Evolutionary conservation across 1,140 invertebrate genomes (phyloP).

Genomic region (Eumeta japonica): DNA sequence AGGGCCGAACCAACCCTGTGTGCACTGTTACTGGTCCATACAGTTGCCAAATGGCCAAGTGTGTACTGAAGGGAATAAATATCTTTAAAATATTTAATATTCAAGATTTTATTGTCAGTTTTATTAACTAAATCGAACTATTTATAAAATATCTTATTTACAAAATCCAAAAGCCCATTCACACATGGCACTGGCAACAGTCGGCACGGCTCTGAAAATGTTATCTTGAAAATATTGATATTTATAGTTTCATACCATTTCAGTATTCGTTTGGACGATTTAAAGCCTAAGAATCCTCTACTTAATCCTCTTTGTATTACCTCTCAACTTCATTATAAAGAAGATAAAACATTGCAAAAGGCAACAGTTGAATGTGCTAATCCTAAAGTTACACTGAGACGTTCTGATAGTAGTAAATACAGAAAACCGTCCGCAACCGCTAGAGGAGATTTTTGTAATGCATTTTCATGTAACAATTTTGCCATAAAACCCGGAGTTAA

Average conservation of each 20-base stretch:
- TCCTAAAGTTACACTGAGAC: slow-evolving; percentile 57
- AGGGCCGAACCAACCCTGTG: too few relatives aligned
- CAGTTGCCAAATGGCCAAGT: too few relatives aligned
- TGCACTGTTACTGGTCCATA: too few relatives aligned
- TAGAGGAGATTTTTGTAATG: slow-evolving; percentile 64
- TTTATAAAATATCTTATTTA: too few relatives aligned
- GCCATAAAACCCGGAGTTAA: slow-evolving; percentile 71
- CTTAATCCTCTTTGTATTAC: slow-evolving; percentile 65
- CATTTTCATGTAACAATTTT: slow-evolving; percentile 58
- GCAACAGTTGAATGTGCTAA: slow-evolving; percentile 65
- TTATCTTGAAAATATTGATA: too few relatives aligned
- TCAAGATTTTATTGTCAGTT: too few relatives aligned
- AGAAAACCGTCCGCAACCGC: slow-evolving; percentile 56
- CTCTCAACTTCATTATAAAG: slow-evolving; percentile 73
- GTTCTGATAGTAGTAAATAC: slow-evolving; percentile 62
- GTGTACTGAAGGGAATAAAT: too few relatives aligned
- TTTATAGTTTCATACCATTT: slow-evolving; percentile 23
- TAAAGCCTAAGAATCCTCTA: slow-evolving; percentile 60
- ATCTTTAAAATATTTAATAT: too few relatives aligned
- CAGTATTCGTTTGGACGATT: slow-evolving; percentile 60
- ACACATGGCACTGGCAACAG: too few relatives aligned
- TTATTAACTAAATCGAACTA: too few relatives aligned
- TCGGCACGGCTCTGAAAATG: too few relatives aligned
- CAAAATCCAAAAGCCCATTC: too few relatives aligned
- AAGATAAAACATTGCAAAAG: slow-evolving; percentile 72